Evolutionary conservation across 2,797 vertebrate genomes (phyloP).

Genomic region (Serranus cabrilla): DNA sequence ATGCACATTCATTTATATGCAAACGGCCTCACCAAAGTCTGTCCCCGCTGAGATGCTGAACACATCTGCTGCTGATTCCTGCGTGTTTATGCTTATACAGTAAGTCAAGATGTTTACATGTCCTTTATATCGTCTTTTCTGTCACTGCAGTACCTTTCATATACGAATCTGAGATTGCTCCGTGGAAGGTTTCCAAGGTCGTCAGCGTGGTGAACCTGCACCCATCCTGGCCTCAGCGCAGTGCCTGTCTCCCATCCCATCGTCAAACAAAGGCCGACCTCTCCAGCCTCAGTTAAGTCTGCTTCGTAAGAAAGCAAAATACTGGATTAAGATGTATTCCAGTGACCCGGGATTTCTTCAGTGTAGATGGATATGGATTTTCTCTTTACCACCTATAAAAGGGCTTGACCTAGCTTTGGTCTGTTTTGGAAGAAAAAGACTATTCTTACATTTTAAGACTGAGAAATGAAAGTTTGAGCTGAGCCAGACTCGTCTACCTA

Average conservation of each 20-base stretch:
- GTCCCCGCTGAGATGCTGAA: conserved; percentile 15
- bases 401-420: conserved; percentile 57
- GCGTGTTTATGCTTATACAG: neutral
- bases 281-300: conserved; percentile 20
- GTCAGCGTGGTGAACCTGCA: conserved; percentile 39
- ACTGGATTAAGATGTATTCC: conserved; percentile 23
- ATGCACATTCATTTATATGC: conserved; percentile 41
- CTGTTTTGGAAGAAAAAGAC: conserved; percentile 20
- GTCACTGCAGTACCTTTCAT: conserved; percentile 93
- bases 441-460: conserved; percentile 20
- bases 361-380: conserved; percentile 26
- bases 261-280: neutral
- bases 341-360: conserved; percentile 43
- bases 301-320: conserved; percentile 11
- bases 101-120: conserved; percentile 6
- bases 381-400: conserved; percentile 35
- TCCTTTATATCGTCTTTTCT: conserved; percentile 41
- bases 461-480: conserved; percentile 6
- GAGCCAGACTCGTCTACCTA: conserved; percentile 52
- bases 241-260: conserved; percentile 50
- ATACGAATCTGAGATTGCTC: conserved; percentile 92
- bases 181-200: conserved; percentile 25
- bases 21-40: conserved; percentile 17
- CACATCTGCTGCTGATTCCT: neutral
- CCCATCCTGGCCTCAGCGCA: conserved; percentile 57